Conservation (phyloP, 53 echinoderm and acorn worm genomes). For the Zoroaster sp. region DNA sequence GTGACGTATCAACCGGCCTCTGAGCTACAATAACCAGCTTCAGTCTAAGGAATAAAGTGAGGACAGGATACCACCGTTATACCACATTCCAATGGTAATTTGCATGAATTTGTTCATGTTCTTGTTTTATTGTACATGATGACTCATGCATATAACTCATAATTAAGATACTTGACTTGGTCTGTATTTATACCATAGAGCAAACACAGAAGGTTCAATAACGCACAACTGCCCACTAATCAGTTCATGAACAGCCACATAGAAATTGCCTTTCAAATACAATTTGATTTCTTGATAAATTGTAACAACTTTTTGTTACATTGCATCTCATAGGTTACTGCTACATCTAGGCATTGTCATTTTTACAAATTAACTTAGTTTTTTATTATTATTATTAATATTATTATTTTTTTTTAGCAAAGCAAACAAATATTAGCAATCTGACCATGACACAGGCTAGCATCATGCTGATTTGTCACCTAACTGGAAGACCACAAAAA, state of each 20-base stretch:
- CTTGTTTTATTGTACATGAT: not conserved
- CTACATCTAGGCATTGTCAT: conserved; percentile 8
- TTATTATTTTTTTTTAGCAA: conserved; percentile 5
- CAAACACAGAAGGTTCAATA: not conserved
- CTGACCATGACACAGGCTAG: conserved; percentile 34
- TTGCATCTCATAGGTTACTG: conserved; percentile 11
- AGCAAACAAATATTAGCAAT: conserved; percentile 18
- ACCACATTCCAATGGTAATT: not conserved
- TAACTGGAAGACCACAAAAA: conserved; percentile 46
- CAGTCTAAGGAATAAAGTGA: no score
- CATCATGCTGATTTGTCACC: conserved; percentile 1
- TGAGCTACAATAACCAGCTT: no score
- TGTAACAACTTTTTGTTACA: not conserved
- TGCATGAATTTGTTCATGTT: not conserved
- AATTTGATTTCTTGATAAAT: conserved; percentile 26
- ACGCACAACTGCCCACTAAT: not conserved
- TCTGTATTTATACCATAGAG: not conserved
- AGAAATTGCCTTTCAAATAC: conserved; percentile 5
- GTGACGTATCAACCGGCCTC: no score
- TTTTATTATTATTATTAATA: not conserved
- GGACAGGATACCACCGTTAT: not conserved
- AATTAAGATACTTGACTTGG: not conserved
- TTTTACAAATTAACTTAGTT: conserved; percentile 27
- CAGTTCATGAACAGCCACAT: not conserved
- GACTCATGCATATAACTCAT: not conserved